Evolutionary conservation across 2,888 invertebrate genomes (phyloP).

Genomic region (Nematopogon swammerdamellus): DNA sequence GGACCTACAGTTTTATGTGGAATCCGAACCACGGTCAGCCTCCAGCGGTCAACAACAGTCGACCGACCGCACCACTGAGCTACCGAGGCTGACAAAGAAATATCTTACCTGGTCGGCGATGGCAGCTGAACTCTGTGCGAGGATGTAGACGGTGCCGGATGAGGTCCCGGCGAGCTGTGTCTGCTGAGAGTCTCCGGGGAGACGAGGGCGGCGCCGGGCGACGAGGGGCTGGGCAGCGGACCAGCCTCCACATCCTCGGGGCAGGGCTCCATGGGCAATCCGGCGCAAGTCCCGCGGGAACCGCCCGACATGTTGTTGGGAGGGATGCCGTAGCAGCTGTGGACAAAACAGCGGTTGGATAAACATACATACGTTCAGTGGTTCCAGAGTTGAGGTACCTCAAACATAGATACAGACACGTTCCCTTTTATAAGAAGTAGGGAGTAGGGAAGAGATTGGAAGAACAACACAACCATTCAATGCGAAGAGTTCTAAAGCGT

Average conservation of each 20-base stretch:
- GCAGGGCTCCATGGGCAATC: conserved; percentile 39
- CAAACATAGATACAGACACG: too few relatives aligned
- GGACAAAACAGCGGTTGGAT: conserved; percentile 26
- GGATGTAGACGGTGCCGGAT: conserved; percentile 51
- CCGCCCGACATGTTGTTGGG: conserved; percentile 64
- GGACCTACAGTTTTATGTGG: too few relatives aligned
- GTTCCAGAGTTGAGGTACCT: too few relatives aligned
- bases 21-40: too few relatives aligned
- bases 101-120: conserved; percentile 51
- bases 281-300: conserved; percentile 49
- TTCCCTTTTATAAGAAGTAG: too few relatives aligned
- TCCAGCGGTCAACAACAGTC: too few relatives aligned
- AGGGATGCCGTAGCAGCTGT: conserved; percentile 60
- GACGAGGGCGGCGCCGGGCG: conserved; percentile 70
- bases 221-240: conserved; percentile 73
- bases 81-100: too few relatives aligned
- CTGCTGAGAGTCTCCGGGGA: conserved; percentile 70
- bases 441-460: too few relatives aligned
- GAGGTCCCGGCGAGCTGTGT: conserved; percentile 56
- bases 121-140: conserved; percentile 55
- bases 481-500: too few relatives aligned
- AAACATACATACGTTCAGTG: too few relatives aligned
- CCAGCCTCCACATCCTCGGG: conserved; percentile 38
- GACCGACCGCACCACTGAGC: too few relatives aligned
- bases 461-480: too few relatives aligned